A percentile compares a stretch with the other conserved stretches of the same genome.
phyloP scores from a whole-genome alignment of 2,888 invertebrate genomes.

The Eulithis testata region DNA sequence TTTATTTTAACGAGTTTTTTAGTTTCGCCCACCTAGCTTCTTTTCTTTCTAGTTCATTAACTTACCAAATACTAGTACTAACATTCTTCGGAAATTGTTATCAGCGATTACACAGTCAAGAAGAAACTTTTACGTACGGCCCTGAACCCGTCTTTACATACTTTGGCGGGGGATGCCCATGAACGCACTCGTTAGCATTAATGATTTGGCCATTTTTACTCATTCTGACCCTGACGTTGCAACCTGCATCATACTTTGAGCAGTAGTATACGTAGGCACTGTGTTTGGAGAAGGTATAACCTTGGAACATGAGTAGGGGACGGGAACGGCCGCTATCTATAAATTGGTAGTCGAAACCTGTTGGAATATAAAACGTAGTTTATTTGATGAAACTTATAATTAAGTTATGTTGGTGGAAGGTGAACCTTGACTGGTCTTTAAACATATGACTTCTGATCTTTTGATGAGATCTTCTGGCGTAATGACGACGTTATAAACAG shows the following conservation, averaged over 20 bases:
- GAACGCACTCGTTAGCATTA: slow-evolving; percentile 27
- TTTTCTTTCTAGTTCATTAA: no score
- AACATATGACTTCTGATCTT: no score
- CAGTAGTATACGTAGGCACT: slow-evolving; percentile 42
- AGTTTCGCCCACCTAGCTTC: no score
- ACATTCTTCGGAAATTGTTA: no score
- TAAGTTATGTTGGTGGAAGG: no score
- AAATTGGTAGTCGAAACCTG: slow-evolving; percentile 22
- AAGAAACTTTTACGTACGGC: slow-evolving; percentile 26
- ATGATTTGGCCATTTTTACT: slow-evolving; percentile 27
- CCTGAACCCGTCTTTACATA: slow-evolving; percentile 30
- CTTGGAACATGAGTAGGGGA: slow-evolving; percentile 47
- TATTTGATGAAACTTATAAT: no score
- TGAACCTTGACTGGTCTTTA: no score
- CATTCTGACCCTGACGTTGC: slow-evolving; percentile 42
- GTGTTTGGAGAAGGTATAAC: slow-evolving; percentile 48
- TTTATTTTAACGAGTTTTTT: no score
- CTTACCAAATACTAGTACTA: no score
- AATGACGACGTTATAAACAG: no score
- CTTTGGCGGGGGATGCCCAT: slow-evolving; percentile 37
- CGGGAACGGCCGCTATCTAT: slow-evolving; percentile 33
- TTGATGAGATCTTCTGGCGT: no score
- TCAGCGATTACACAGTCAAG: background rate
- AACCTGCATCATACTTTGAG: slow-evolving; percentile 42
- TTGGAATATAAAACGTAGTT: slow-evolving; percentile 17